Evolutionary conservation across 2,888 invertebrate genomes (phyloP), one percentile per base, ranked within the genome.

Genomic region (Macrosoma leucophasiata): DNA sequence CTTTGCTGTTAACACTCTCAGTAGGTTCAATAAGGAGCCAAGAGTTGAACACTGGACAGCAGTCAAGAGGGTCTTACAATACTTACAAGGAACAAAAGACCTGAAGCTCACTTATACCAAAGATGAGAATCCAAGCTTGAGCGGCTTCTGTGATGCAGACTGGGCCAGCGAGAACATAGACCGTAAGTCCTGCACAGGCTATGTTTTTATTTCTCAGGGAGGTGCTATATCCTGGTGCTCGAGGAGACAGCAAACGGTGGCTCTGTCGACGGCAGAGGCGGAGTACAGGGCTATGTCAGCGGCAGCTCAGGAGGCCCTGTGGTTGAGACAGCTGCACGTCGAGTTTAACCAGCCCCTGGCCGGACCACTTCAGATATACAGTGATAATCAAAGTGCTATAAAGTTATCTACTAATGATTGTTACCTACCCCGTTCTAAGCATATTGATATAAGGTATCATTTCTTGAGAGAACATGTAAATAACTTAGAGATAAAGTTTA

Each of bases 361-460:
- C 9, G 34, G 32, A 5, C 29, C 44, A 0, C 37, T 49, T 5
- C 6, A 40, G 7, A 50, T 47, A 5, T 41, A 21, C 13, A 28
- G 47, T 39, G 48, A 52, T 27, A 50, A 48, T 13, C 46, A 48
- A 26, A 48, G 49, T 38, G 49, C 51, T 3, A 50, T 55, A 3
- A 49, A 34, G 23, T 13, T 51, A 1, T 15, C 48, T 10, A 13
- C 1, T 3, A 51, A 34, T 43, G 46, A 51, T 31, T 41, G 46
- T 42, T 55, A 48, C 24, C 22, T 40, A 15, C 43, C 49, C 34
- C 38, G 42, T 7, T 26, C 50, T 5, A 45, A 35, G 8, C 51
- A 52, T 29, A 55, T 55, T 11, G 49, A 53, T 15, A 47, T 50
- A 13, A 24, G 52, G 3, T 37, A 42, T 22, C 48, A 53, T 40